A percentile compares a stretch with the other conserved stretches of the same genome.
Conservation (phyloP, 2,113 vertebrate genomes). For the Ptychochromis oligacanthus region DNA sequence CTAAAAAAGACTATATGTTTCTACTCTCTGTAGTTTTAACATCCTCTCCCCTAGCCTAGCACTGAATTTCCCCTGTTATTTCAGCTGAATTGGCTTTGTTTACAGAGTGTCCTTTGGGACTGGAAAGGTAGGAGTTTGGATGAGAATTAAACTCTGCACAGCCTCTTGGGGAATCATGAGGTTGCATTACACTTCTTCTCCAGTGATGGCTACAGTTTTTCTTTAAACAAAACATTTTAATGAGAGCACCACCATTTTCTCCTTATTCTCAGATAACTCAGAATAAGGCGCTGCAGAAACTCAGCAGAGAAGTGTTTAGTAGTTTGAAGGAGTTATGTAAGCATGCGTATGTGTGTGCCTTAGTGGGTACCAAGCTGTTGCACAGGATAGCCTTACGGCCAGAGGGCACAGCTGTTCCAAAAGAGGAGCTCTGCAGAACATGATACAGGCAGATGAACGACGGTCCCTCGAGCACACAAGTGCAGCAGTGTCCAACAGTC, state of each 20-base stretch:
- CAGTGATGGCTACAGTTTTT: neutral
- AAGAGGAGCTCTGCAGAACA: constrained; percentile 24
- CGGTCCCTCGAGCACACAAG: neutral
- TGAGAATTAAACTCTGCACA: constrained; percentile 29
- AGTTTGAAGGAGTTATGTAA: constrained; percentile 41
- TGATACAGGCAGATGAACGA: constrained; percentile 7
- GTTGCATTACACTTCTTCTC: constrained; percentile 2
- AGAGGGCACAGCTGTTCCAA: constrained; percentile 45
- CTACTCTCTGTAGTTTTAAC: neutral
- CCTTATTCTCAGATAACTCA: constrained; percentile 9
- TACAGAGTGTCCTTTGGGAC: constrained; percentile 5
- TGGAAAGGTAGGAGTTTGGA: constrained; percentile 28
- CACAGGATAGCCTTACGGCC: constrained; percentile 18
- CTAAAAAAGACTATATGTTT: neutral
- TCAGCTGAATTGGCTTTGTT: constrained; percentile 29
- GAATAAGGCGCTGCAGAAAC: too few relatives aligned
- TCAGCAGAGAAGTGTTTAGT: constrained; percentile 5
- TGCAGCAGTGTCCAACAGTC: neutral
- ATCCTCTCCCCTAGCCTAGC: neutral
- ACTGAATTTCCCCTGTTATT: constrained; percentile 34
- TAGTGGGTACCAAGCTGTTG: constrained; percentile 11
- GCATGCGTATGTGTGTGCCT: constrained; percentile 16
- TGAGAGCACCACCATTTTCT: neutral
- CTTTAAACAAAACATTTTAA: constrained; percentile 1
- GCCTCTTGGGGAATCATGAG: constrained; percentile 5